A percentile compares a stretch with the other conserved stretches of the same genome.
Evolutionary conservation across 2,797 vertebrate species (phyloP).

Genomic region (Hydrolagus colliei): DNA sequence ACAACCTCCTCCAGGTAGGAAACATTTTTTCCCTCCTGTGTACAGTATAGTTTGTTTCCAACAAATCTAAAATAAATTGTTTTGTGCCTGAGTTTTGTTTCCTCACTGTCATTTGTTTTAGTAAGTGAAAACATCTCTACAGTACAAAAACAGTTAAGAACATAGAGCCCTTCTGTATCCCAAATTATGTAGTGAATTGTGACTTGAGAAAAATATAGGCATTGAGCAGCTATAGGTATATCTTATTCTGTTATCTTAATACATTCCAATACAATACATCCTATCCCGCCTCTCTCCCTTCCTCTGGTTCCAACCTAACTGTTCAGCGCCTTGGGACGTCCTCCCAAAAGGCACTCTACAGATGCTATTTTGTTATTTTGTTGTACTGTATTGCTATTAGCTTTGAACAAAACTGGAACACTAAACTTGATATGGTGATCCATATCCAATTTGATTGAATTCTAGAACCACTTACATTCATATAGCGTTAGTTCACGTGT

Average conservation of each 20-base stretch:
- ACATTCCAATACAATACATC: no score
- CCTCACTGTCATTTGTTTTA: not conserved
- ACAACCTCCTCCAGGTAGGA: conserved; percentile 89
- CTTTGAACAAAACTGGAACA: no score
- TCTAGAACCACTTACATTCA: no score
- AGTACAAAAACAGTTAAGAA: not conserved
- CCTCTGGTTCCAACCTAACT: no score
- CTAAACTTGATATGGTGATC: not conserved
- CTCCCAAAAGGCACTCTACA: no score
- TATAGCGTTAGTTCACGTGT: not conserved
- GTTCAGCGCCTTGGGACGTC: no score
- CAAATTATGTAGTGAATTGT: not conserved
- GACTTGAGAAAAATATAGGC: not conserved
- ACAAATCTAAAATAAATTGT: not conserved
- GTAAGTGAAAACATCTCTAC: not conserved
- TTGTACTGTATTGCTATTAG: not conserved
- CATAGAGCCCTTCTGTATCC: not conserved
- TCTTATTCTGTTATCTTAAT: no score
- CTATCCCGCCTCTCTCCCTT: no score
- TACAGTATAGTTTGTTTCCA: not conserved
- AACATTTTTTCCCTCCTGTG: not conserved
- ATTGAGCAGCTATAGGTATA: not conserved
- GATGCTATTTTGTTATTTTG: no score
- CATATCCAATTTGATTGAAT: not conserved
- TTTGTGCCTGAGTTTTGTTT: not conserved